Evolutionary conservation across 1,140 invertebrate species (phyloP).

Genomic region (Macrobrachium rosenbergii): DNA sequence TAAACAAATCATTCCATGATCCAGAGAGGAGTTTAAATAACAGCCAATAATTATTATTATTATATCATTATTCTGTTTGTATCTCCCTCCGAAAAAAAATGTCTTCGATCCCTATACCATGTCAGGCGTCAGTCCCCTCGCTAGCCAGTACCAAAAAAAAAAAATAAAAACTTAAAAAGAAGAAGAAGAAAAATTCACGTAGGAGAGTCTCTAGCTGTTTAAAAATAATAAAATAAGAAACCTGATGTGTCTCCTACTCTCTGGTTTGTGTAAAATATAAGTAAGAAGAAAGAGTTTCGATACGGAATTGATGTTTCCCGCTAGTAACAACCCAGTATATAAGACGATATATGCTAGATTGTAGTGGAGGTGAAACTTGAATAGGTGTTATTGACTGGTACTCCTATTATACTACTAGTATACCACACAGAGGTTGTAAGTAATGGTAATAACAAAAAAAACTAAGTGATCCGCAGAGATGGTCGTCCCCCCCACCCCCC

Average conservation of each 20-base stretch:
- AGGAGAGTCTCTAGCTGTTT: conserved; percentile 62
- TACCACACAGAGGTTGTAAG: conserved; percentile 60
- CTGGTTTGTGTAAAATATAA: conserved; percentile 48
- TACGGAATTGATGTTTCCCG: conserved; percentile 59
- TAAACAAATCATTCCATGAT: conserved; percentile 51
- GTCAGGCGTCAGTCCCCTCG: conserved; percentile 53
- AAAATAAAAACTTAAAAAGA: conserved; percentile 21
- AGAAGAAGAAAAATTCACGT: neutral
- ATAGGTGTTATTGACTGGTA: conserved; percentile 61
- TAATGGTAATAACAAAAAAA: conserved; percentile 39
- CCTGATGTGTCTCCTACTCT: conserved; percentile 61
- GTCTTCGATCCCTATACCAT: conserved; percentile 33
- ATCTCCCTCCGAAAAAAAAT: conserved; percentile 33
- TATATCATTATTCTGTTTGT: neutral
- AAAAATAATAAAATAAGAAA: conserved; percentile 44
- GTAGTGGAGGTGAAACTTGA: conserved; percentile 60
- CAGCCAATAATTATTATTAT: neutral
- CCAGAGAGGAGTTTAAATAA: conserved; percentile 51
- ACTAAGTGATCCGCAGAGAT: conserved; percentile 3
- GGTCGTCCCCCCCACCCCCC: too few species aligned
- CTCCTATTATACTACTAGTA: conserved; percentile 47
- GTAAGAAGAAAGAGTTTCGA: conserved; percentile 53
- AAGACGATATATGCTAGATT: conserved; percentile 58
- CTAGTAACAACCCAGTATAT: conserved; percentile 63
- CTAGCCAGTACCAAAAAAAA: conserved; percentile 53